Evolutionary conservation across 53 echinoderm and acorn worm genomes (phyloP).

Genomic region (Mesocentrotus franciscanus): DNA sequence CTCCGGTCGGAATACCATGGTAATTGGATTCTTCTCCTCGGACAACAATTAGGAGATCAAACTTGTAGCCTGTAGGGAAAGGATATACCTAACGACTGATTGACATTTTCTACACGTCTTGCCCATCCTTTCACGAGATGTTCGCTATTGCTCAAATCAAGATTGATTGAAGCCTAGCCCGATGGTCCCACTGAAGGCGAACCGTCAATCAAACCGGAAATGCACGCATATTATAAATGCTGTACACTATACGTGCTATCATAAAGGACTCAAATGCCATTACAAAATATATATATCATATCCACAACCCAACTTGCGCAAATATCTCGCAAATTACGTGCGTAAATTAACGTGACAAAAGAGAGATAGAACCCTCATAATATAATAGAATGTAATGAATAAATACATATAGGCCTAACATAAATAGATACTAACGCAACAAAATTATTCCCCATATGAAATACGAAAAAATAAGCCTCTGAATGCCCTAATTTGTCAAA

Average conservation of each 20-base stretch:
- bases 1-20: background rate
- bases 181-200: background rate
- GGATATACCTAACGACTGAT: background rate
- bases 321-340: no score
- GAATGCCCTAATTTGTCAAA: no score
- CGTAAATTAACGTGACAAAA: no score
- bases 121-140: background rate
- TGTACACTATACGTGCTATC: background rate
- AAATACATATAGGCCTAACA: no score
- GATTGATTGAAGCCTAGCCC: background rate
- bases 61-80: background rate
- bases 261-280: background rate
- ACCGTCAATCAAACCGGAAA: background rate
- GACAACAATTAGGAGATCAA: background rate
- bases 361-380: no score
- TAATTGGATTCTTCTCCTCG: background rate
- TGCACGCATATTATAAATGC: background rate
- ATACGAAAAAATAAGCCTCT: no score
- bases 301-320: no score
- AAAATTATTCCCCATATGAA: no score
- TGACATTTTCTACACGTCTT: background rate
- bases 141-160: background rate
- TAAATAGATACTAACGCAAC: no score
- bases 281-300: background rate
- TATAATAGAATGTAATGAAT: no score